Percentiles rank a stretch among this genome's conserved stretches.
Evolutionary conservation across 1,140 invertebrate genomes (phyloP).

Genomic region (Caenorhabditis brenneri): DNA sequence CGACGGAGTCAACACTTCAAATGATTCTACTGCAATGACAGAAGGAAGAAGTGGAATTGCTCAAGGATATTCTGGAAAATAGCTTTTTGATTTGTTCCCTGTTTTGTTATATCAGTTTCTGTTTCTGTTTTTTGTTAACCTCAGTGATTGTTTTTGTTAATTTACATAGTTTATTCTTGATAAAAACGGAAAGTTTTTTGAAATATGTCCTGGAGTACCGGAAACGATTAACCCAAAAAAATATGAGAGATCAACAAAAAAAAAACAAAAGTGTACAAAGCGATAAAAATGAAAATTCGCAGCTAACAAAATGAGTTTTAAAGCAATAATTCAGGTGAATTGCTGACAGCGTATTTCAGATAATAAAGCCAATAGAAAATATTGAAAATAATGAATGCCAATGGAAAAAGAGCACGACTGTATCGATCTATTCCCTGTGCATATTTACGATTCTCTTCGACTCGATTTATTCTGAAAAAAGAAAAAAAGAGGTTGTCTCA

Average conservation of each 20-base stretch:
- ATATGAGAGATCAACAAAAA: background rate
- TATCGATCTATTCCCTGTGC: conserved; percentile 60
- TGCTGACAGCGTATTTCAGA: conserved; percentile 50
- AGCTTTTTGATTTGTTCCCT: background rate
- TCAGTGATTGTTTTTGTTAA: background rate
- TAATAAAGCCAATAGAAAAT: conserved; percentile 60
- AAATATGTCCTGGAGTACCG: background rate
- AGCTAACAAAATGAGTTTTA: background rate
- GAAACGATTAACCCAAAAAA: background rate
- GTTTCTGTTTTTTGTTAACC: background rate
- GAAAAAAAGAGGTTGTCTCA: background rate
- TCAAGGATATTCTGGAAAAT: conserved; percentile 33
- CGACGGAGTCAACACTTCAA: conserved; percentile 7
- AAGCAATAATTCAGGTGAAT: conserved; percentile 49
- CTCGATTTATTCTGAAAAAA: conserved; percentile 56
- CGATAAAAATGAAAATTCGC: background rate
- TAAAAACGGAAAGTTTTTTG: background rate
- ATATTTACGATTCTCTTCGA: conserved; percentile 62
- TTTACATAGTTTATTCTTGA: conserved; percentile 21
- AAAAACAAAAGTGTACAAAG: conserved; percentile 30
- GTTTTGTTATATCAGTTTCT: background rate
- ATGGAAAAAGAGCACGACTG: conserved; percentile 58
- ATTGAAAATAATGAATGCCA: conserved; percentile 62
- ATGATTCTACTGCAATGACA: conserved; percentile 12
- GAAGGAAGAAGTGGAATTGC: conserved; percentile 52